phyloP scores from a whole-genome alignment of 2,888 invertebrate species.

The Molanna angustata region DNA sequence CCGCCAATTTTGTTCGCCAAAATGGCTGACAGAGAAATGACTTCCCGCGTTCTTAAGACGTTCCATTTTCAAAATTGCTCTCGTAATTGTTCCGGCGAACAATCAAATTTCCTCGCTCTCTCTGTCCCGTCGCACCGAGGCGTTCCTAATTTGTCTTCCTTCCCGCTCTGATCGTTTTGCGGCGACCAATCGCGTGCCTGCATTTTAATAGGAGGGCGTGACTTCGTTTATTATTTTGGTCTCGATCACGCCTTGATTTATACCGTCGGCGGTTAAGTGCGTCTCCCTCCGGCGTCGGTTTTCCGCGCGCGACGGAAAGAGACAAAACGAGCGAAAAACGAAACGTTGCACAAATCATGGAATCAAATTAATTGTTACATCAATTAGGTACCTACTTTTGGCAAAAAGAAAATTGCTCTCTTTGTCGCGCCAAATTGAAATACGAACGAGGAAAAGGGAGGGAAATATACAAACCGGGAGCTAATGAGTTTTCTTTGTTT shows the following conservation, averaged over 20 bases:
- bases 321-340: not conserved
- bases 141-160: conserved; percentile 15
- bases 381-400: too few relatives aligned
- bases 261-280: conserved; percentile 7
- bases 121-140: conserved; percentile 7
- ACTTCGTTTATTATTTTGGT: conserved; percentile 24
- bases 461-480: too few relatives aligned
- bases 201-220: conserved; percentile 27
- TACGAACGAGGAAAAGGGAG: too few relatives aligned
- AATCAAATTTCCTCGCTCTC: conserved; percentile 17
- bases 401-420: too few relatives aligned
- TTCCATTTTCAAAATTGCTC: conserved; percentile 25
- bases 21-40: conserved; percentile 23
- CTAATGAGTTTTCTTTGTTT: too few relatives aligned
- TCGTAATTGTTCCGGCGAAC: conserved; percentile 22
- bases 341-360: conserved; percentile 16
- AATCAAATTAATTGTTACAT: conserved; percentile 13
- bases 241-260: conserved; percentile 29
- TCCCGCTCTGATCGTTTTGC: conserved; percentile 25
- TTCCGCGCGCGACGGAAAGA: conserved; percentile 2
- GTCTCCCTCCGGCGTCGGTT: conserved; percentile 8
- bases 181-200: conserved; percentile 19
- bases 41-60: conserved; percentile 13
- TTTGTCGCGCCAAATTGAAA: too few relatives aligned
- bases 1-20: conserved; percentile 23